These are phyloP conservation scores for Chelonoidis abingdonii DNA, from an alignment of 2,113 vertebrate species.

Conservation along the genomic window DNA sequence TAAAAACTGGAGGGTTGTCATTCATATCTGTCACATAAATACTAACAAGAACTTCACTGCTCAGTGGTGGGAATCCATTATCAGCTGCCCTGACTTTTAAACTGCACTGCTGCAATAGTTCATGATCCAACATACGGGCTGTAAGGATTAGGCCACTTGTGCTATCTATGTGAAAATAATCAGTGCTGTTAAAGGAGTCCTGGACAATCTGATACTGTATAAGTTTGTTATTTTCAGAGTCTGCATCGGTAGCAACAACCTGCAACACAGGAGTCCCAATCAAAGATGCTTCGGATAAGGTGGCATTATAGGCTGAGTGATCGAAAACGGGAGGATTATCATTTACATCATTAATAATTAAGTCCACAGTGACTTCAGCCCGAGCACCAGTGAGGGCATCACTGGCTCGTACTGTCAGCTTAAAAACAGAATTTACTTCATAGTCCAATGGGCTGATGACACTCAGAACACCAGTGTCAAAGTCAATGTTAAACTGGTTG, in stretches of 20 bases:
- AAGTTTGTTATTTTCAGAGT: slow-evolving; percentile 91
- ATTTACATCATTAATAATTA: slow-evolving; percentile 91
- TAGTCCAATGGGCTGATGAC: slow-evolving; percentile 91
- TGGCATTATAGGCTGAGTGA: slow-evolving; percentile 85
- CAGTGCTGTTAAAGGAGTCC: slow-evolving; percentile 90
- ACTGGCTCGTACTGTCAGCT: slow-evolving; percentile 91
- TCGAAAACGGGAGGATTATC: slow-evolving; percentile 94
- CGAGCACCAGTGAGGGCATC: slow-evolving; percentile 93
- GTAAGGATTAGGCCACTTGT: slow-evolving; percentile 95
- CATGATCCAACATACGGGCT: slow-evolving; percentile 93
- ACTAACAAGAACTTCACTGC: slow-evolving; percentile 89
- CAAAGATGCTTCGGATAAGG: slow-evolving; percentile 92
- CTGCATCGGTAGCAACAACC: slow-evolving; percentile 89
- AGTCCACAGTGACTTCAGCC: slow-evolving; percentile 93
- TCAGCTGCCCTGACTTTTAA: slow-evolving; percentile 93
- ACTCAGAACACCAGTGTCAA: slow-evolving; percentile 95
- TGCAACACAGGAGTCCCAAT: slow-evolving; percentile 96
- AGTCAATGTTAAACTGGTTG: slow-evolving; percentile 94
- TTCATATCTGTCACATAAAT: slow-evolving; percentile 93
- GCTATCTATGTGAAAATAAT: slow-evolving; percentile 97
- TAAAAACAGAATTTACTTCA: slow-evolving; percentile 86
- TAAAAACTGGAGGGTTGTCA: slow-evolving; percentile 95
- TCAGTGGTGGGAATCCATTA: slow-evolving; percentile 92
- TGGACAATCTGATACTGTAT: slow-evolving; percentile 95
- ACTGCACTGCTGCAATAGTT: slow-evolving; percentile 86